Conservation (phyloP, 2,113 vertebrate species). For the Myodes glareolus region DNA sequence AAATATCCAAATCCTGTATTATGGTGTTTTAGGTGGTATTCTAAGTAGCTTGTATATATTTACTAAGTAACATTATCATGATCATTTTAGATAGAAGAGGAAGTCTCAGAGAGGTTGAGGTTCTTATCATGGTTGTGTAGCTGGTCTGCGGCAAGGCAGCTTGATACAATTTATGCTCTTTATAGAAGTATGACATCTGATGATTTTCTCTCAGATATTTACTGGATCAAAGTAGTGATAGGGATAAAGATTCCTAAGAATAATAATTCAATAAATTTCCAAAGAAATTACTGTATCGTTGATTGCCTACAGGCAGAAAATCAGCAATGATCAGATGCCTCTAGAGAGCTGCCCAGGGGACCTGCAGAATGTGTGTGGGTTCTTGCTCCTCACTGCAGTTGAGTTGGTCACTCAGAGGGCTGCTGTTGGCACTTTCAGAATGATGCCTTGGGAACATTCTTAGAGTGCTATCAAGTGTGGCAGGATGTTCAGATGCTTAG, state of each 20-base stretch:
- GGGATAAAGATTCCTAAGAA: slow-evolving; percentile 3
- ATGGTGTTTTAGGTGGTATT: background rate
- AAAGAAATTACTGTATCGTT: background rate
- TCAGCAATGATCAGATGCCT: background rate
- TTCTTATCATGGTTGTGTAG: background rate
- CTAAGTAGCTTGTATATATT: background rate
- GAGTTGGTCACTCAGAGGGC: background rate
- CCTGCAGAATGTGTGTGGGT: background rate
- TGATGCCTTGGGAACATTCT: background rate
- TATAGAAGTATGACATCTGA: background rate
- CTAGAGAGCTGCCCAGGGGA: background rate
- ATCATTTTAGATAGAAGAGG: background rate
- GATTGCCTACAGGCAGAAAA: background rate
- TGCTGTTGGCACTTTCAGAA: background rate
- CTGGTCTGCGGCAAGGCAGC: background rate
- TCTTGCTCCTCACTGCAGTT: background rate
- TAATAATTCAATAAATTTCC: background rate
- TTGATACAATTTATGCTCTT: background rate
- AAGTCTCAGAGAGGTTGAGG: background rate
- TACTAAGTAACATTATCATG: background rate
- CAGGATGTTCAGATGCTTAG: background rate
- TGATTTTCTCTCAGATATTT: slow-evolving; percentile 25
- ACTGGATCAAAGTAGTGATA: slow-evolving; percentile 9
- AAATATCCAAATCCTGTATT: background rate
- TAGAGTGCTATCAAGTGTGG: background rate